These are phyloP conservation scores for Brachionus calyciflorus DNA, from an alignment of 1,140 invertebrate genomes.

Conservation along the genomic window DNA sequence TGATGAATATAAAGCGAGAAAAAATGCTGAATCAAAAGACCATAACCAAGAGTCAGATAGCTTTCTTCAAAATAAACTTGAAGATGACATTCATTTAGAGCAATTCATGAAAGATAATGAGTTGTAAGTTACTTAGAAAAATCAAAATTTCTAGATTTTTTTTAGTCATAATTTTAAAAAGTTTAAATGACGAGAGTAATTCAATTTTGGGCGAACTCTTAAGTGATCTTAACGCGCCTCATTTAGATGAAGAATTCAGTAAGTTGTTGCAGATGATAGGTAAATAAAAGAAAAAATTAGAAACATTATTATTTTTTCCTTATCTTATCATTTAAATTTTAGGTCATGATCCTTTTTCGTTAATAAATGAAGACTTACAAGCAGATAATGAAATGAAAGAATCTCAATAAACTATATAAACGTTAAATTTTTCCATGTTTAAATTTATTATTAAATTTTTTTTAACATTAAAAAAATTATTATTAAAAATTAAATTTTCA, in stretches of 20 bases:
- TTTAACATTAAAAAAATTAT: background rate
- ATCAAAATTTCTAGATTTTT: background rate
- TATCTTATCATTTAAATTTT: background rate
- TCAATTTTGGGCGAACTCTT: conserved; percentile 22
- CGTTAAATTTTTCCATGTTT: background rate
- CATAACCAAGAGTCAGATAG: too few relatives aligned
- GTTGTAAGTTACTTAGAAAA: background rate
- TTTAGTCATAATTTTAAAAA: background rate
- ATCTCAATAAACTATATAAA: background rate
- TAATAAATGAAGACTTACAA: conserved; percentile 10
- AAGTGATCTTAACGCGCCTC: conserved; percentile 22
- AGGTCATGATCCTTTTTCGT: conserved; percentile 40
- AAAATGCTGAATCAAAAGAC: background rate
- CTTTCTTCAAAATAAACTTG: background rate
- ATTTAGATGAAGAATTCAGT: conserved; percentile 43
- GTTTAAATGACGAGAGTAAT: conserved; percentile 28
- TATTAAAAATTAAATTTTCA: too few relatives aligned
- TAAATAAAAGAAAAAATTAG: conserved; percentile 14
- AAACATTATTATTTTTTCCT: too few relatives aligned
- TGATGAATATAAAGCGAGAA: conserved; percentile 5
- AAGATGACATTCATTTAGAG: conserved; percentile 25
- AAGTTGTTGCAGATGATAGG: conserved; percentile 42
- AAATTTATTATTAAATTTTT: background rate
- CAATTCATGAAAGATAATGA: conserved; percentile 41
- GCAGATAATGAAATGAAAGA: background rate